Conservation (phyloP, 2,113 vertebrate genomes). For the Ciconia stormi region DNA sequence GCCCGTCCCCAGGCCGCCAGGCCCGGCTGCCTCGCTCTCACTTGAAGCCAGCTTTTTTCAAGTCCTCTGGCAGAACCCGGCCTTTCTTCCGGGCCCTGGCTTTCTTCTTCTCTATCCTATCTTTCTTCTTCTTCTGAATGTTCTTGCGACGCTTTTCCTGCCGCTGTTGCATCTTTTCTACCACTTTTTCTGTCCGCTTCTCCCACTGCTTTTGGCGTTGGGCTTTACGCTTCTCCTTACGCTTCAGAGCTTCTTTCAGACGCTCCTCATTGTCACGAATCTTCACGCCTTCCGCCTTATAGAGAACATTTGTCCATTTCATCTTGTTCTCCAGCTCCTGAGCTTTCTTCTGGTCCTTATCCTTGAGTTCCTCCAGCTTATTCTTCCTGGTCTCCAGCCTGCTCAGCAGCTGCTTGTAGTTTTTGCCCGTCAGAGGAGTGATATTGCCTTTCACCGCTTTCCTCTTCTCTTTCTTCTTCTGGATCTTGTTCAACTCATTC, state of each 20-base stretch:
- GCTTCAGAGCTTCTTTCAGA: constrained; percentile 84
- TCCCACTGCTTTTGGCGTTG: constrained; percentile 82
- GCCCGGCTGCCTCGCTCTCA: neutral
- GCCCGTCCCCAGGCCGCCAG: neutral
- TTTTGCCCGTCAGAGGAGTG: constrained; percentile 88
- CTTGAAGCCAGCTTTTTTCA: constrained; percentile 77
- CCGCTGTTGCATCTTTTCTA: constrained; percentile 86
- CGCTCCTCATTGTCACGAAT: constrained; percentile 86
- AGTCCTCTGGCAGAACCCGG: constrained; percentile 85
- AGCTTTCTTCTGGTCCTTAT: constrained; percentile 81
- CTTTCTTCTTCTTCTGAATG: constrained; percentile 79
- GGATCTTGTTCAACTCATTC: constrained; percentile 72
- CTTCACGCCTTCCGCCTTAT: constrained; percentile 90
- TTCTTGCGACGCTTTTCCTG: constrained; percentile 89
- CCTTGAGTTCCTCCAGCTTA: constrained; percentile 83
- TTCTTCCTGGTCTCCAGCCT: constrained; percentile 82
- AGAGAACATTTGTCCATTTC: constrained; percentile 89
- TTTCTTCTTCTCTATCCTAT: constrained; percentile 81
- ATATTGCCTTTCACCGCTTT: constrained; percentile 82
- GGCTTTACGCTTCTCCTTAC: constrained; percentile 81
- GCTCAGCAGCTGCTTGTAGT: constrained; percentile 91
- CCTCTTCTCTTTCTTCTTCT: constrained; percentile 81
- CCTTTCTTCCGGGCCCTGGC: constrained; percentile 86
- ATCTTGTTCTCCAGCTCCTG: constrained; percentile 84
- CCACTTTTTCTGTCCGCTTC: constrained; percentile 73